phyloP scores from a whole-genome alignment of 2,113 vertebrate species.

The Prunella fulvescens region DNA sequence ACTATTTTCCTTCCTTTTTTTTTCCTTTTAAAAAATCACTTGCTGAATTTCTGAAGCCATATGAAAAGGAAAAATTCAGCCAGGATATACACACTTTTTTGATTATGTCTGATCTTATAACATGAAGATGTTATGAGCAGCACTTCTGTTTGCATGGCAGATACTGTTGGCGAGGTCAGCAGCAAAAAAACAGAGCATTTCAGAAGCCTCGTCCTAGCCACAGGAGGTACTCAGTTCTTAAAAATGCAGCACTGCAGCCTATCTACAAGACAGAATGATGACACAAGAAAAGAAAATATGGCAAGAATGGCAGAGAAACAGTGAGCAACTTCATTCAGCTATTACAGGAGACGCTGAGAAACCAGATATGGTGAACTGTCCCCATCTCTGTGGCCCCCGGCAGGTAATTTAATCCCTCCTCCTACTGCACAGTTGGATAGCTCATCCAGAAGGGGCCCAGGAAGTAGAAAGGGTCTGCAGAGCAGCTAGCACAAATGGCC shows the following conservation, averaged over 20 bases:
- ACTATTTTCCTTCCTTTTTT: background rate
- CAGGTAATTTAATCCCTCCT: background rate
- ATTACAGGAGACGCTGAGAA: background rate
- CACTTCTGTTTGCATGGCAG: background rate
- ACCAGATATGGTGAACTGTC: background rate
- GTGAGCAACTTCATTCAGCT: background rate
- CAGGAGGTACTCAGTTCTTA: background rate
- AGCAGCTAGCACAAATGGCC: background rate
- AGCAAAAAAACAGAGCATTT: background rate
- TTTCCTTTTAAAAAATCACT: background rate
- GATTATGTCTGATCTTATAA: background rate
- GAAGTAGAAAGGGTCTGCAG: background rate
- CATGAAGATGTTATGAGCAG: background rate
- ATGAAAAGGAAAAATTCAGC: background rate
- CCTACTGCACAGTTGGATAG: background rate
- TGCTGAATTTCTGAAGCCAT: background rate
- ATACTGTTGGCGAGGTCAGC: background rate
- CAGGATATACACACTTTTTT: background rate
- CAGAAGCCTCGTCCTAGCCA: background rate
- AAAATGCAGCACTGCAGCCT: background rate
- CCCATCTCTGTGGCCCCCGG: background rate
- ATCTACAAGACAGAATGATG: background rate
- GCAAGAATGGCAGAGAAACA: background rate
- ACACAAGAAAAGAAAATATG: background rate
- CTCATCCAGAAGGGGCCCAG: background rate